Percentiles rank a stretch among this genome's conserved stretches.
Conservation (phyloP, 2,888 invertebrate species). For the Morpho helenor region DNA sequence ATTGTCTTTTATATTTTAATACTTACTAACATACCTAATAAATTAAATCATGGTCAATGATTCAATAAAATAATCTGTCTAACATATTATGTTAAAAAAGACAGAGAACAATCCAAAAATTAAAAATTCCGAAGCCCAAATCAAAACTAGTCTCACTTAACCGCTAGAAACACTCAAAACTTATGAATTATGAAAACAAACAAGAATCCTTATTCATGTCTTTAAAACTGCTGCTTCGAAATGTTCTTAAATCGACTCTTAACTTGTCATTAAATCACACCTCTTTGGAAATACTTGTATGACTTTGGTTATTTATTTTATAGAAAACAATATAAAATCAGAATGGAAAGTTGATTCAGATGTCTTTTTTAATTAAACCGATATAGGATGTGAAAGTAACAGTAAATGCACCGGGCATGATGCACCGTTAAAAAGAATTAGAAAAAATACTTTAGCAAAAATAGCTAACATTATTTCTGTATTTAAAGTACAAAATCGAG, state of each 20-base stretch:
- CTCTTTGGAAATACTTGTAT: constrained; percentile 36
- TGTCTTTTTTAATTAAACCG: constrained; percentile 13
- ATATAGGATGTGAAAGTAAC: constrained; percentile 1
- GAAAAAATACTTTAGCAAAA: constrained; percentile 14
- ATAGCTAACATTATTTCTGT: constrained; percentile 29
- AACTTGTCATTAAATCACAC: constrained; percentile 28
- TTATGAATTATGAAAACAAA: constrained; percentile 51
- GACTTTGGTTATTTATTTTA: constrained; percentile 40
- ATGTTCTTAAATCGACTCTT: constrained; percentile 40
- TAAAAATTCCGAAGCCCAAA: constrained; percentile 30
- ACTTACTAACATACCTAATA: constrained; percentile 33
- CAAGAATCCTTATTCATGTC: constrained; percentile 54
- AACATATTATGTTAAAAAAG: constrained; percentile 49
- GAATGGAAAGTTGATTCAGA: constrained; percentile 10
- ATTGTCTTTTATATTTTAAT: constrained; percentile 71
- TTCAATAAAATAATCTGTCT: constrained; percentile 24
- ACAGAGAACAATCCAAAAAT: constrained; percentile 29
- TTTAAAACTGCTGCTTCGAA: constrained; percentile 71
- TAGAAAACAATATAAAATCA: constrained; percentile 12
- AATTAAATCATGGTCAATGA: constrained; percentile 31
- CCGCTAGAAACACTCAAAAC: constrained; percentile 53
- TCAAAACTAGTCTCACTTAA: constrained; percentile 26
- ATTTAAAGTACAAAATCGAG: constrained; percentile 63
- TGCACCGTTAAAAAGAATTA: constrained; percentile 11
- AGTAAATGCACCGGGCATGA: constrained; percentile 2